Conservation (phyloP, 2,888 invertebrate genomes). For the Augiades crinisus region DNA sequence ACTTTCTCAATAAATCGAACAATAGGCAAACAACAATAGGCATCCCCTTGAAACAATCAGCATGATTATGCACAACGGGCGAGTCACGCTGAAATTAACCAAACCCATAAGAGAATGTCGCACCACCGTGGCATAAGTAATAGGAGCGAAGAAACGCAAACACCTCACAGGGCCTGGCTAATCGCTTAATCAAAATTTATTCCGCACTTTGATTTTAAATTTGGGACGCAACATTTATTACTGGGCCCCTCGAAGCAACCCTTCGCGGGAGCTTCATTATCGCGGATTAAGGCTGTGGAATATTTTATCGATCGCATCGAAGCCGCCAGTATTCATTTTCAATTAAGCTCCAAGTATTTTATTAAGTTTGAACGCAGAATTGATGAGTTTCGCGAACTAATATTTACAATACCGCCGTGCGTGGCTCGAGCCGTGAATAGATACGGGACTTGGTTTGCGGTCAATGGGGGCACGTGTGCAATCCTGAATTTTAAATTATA, state of each 20-base stretch:
- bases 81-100: constrained; percentile 21
- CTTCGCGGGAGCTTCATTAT: constrained; percentile 78
- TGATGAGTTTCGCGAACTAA: constrained; percentile 81
- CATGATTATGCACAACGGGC: constrained; percentile 8
- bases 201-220: constrained; percentile 82
- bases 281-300: constrained; percentile 80
- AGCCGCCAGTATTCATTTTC: constrained; percentile 79
- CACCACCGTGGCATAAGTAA: constrained; percentile 42
- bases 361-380: constrained; percentile 79
- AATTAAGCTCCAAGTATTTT: constrained; percentile 81
- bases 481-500: too few relatives aligned
- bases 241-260: constrained; percentile 73
- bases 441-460: constrained; percentile 44
- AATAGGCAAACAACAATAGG: constrained; percentile 3
- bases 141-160: constrained; percentile 66
- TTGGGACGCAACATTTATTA: constrained; percentile 81
- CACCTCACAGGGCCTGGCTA: constrained; percentile 68
- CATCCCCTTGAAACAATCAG: constrained; percentile 9
- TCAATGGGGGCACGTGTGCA: constrained; percentile 21
- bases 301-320: constrained; percentile 78
- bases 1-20: background rate
- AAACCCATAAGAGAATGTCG: constrained; percentile 22
- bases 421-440: constrained; percentile 40
- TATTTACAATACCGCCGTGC: constrained; percentile 76
- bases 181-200: constrained; percentile 82